Conservation (phyloP, 2,113 vertebrate genomes). For the Chloroceryle aenea region DNA sequence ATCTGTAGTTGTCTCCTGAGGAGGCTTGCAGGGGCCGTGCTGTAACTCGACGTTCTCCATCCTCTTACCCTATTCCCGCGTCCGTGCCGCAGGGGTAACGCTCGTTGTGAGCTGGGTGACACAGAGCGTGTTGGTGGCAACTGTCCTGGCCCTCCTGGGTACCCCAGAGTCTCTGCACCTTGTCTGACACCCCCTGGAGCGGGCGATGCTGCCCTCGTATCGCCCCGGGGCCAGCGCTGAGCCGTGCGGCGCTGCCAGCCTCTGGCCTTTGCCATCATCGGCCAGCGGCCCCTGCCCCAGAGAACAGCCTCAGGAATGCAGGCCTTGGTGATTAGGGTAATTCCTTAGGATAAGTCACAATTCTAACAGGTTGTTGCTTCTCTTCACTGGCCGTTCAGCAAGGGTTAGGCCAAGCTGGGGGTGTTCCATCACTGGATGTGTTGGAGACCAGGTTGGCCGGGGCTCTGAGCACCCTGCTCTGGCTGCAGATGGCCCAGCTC, state of each 20-base stretch:
- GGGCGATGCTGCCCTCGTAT: neutral
- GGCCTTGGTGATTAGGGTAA: neutral
- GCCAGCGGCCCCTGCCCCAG: no score
- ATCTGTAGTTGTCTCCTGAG: neutral
- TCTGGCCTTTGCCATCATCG: no score
- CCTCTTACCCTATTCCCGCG: neutral
- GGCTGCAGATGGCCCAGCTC: no score
- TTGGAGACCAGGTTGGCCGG: no score
- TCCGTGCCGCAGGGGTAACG: accelerated
- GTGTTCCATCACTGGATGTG: no score
- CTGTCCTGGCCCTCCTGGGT: neutral
- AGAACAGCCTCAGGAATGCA: neutral
- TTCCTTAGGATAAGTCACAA: neutral
- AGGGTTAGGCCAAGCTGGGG: neutral
- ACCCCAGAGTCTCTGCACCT: neutral
- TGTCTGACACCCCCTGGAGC: accelerated
- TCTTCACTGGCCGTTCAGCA: neutral
- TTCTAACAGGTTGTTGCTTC: neutral
- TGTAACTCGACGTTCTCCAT: neutral
- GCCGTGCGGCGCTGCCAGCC: no score
- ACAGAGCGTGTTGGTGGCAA: accelerated
- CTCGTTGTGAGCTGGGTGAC: neutral
- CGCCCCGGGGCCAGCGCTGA: no score
- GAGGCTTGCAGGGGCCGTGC: neutral
- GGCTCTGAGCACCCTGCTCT: no score